Evolutionary conservation across 2,113 vertebrate species (phyloP).

Genomic region (Melanerpes formicivorus): DNA sequence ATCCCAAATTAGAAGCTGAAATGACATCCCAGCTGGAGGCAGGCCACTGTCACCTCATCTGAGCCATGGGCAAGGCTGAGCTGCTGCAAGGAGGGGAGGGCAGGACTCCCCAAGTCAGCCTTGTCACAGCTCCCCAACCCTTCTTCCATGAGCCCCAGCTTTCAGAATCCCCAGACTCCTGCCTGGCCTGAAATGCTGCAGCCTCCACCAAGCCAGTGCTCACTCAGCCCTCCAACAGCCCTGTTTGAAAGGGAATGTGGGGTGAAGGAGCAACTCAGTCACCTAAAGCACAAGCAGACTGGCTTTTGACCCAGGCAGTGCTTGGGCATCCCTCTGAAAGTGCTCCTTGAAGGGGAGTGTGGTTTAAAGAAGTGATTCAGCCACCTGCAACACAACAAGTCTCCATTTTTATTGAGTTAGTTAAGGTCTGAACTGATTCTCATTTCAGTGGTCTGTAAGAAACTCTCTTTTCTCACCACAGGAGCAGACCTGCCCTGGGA

Average conservation of each 20-base stretch:
- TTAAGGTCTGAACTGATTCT: background rate
- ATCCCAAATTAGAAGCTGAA: background rate
- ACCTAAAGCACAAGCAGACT: conserved; percentile 27
- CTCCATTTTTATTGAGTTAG: conserved; percentile 52
- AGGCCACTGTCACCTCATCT: background rate
- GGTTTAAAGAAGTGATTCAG: conserved; percentile 37
- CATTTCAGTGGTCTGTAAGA: background rate
- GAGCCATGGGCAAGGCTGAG: accelerated
- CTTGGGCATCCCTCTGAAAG: too few species aligned
- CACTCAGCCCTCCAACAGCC: accelerated
- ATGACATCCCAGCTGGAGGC: background rate
- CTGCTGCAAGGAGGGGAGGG: accelerated
- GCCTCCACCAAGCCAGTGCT: accelerated
- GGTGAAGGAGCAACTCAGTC: conserved; percentile 36
- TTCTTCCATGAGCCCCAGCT: background rate
- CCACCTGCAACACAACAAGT: conserved; percentile 29
- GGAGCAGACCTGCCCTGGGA: background rate
- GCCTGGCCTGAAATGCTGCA: background rate
- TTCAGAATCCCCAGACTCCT: background rate
- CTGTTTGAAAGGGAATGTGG: background rate
- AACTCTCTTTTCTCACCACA: background rate
- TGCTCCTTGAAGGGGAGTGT: too few species aligned
- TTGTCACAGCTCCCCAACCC: background rate
- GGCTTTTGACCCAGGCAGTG: background rate
- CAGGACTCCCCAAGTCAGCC: background rate